Conservation (phyloP, 64 coral and sea anemone genomes). For the Orbicella faveolata region DNA sequence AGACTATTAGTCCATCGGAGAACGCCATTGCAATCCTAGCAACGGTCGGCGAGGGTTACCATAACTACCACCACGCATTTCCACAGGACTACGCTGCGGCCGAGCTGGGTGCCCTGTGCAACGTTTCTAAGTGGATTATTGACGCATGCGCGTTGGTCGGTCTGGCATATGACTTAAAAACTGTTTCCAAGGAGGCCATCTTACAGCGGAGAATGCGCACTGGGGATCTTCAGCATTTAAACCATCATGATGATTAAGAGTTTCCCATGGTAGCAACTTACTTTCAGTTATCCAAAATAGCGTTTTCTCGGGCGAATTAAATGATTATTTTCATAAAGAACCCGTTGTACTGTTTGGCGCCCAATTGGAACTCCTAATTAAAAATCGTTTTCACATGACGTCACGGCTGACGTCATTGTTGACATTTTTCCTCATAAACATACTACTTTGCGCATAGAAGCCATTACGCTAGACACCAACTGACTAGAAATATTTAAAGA, state of each 20-base stretch:
- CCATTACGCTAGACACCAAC: no score
- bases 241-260: not conserved
- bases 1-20: constrained; percentile 48
- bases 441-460: no score
- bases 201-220: constrained; percentile 46
- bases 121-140: constrained; percentile 35
- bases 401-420: no score
- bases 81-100: constrained; percentile 68
- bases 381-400: no score
- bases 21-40: constrained; percentile 12
- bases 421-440: no score
- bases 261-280: not conserved
- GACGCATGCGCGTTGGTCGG: constrained; percentile 32
- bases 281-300: no score
- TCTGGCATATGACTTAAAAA: constrained; percentile 49
- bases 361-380: no score
- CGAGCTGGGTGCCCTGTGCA: constrained; percentile 45
- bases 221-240: not conserved
- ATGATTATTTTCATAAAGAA: no score
- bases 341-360: no score
- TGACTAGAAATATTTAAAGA: no score
- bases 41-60: constrained; percentile 49
- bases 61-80: constrained; percentile 80
- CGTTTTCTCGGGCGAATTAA: no score
- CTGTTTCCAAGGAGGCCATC: constrained; percentile 18